Percentiles rank a stretch among this genome's conserved stretches.
These are phyloP conservation scores for Caenorhabditis remanei DNA, from an alignment of 1,140 invertebrate genomes.

Conservation along the genomic window DNA sequence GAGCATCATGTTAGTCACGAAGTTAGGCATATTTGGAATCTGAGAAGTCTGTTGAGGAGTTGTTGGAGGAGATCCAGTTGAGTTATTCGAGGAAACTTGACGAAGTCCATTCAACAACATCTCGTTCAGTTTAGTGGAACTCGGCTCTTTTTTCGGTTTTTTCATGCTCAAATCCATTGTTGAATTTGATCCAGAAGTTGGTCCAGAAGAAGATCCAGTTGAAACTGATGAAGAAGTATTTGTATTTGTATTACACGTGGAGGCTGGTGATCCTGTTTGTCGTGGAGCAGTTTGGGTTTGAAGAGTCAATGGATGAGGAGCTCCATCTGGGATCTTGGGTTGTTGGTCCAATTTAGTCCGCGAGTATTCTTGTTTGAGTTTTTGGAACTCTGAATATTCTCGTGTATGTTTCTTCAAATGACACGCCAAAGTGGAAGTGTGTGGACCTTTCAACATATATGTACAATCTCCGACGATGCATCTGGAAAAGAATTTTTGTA, in stretches of 20 bases:
- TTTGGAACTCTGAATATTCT: conserved; percentile 77
- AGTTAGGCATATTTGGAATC: conserved; percentile 42
- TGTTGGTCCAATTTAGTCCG: conserved; percentile 28
- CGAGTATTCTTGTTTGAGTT: conserved; percentile 70
- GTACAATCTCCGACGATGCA: conserved; percentile 77
- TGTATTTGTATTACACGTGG: conserved; percentile 47
- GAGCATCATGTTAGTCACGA: conserved; percentile 44
- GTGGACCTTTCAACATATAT: conserved; percentile 76
- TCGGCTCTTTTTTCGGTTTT: conserved; percentile 44
- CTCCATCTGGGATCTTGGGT: conserved; percentile 21
- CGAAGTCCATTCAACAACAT: conserved; percentile 42
- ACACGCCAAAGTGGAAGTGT: conserved; percentile 75
- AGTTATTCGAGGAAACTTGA: conserved; percentile 15
- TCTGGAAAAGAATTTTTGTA: conserved; percentile 64
- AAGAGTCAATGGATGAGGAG: conserved; percentile 41
- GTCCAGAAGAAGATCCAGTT: conserved; percentile 1
- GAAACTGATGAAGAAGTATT: conserved; percentile 53
- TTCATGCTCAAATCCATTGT: conserved; percentile 46
- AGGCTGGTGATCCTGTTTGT: conserved; percentile 18
- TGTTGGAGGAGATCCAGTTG: conserved; percentile 53
- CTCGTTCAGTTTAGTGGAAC: conserved; percentile 16
- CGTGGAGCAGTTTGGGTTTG: conserved; percentile 6
- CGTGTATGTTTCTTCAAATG: conserved; percentile 76
- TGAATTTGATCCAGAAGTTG: background rate
- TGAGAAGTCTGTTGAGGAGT: conserved; percentile 20